A percentile compares a stretch with the other conserved stretches of the same genome.
Conservation (phyloP, 2,888 invertebrate species). For the Chrysina gloriosa region DNA sequence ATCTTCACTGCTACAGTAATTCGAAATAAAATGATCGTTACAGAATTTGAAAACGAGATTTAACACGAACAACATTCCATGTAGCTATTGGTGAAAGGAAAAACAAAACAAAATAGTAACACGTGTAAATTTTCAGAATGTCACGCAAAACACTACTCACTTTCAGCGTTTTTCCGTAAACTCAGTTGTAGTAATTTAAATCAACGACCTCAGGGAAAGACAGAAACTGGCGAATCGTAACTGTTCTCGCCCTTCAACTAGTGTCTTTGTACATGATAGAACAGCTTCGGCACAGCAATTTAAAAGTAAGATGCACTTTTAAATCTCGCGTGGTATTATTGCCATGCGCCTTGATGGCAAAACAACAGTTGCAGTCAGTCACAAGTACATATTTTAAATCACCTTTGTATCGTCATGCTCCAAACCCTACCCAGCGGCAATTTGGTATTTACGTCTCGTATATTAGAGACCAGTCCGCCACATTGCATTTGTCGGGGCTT, state of each 20-base stretch:
- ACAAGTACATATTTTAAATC: conserved; percentile 36
- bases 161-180: no score
- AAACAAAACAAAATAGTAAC: no score
- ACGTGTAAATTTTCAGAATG: no score
- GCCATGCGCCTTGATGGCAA: conserved; percentile 34
- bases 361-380: conserved; percentile 37
- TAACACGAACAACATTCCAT: no score
- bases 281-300: conserved; percentile 8
- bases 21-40: no score
- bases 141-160: no score
- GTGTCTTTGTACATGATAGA: conserved; percentile 9
- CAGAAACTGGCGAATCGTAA: conserved; percentile 2
- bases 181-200: no score
- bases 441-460: conserved; percentile 26
- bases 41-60: no score
- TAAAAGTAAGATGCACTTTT: conserved; percentile 36
- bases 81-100: no score
- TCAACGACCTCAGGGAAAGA: neutral
- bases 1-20: no score
- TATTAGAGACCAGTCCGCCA: conserved; percentile 12
- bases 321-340: conserved; percentile 19
- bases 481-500: conserved; percentile 29
- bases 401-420: conserved; percentile 31
- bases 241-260: neutral
- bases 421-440: neutral